Evolutionary conservation across 2,797 vertebrate genomes (phyloP), one percentile per base, ranked within the genome.

Genomic region (Emys orbicularis): DNA sequence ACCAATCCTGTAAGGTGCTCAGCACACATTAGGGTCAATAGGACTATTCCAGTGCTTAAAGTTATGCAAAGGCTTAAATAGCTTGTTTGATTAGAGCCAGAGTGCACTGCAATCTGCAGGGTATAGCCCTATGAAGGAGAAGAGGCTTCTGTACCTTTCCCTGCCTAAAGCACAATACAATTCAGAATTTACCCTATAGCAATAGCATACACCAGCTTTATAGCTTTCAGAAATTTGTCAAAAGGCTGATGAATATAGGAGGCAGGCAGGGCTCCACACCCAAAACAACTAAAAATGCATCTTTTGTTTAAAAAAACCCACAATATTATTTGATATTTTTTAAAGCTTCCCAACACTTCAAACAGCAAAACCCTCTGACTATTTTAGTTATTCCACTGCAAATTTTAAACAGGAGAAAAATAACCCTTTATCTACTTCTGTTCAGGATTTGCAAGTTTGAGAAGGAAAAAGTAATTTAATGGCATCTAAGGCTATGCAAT

Each of bases 301-400:
- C 61, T 68, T 68, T n/a, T 37, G 8, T n/a, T 61, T 61, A 34
- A 65, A 65, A 57, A 56, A 29, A 0, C 6, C 16, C 61, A 19
- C 31, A 68, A 6, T 11, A 65, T 50, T 85, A 72, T 29, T 82
- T 84, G 72, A 3, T 80, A 23, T 56, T 41, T 86, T 92, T 92
- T 86, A 8, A 12, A 86, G 18, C 37, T 90, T 80, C 13, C 47
- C 12, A 54, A 15, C 41, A 90, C 91, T 85, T 82, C 25, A 68
- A 93, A 93, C 91, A 87, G 16, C 37, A 76, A 92, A 83, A 2
- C 12, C 88, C 21, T 90, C 91, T 77, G 57, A 86, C 89, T 23
- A 79, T 0, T 23, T 5, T 53, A 92, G 77, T 1, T 88, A 76
- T 31, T 83, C 5, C 3, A 72, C 1, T 44, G 49, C 61, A 61